phyloP scores from a whole-genome alignment of 2,113 vertebrate species.

The Tragelaphus strepsiceros region DNA sequence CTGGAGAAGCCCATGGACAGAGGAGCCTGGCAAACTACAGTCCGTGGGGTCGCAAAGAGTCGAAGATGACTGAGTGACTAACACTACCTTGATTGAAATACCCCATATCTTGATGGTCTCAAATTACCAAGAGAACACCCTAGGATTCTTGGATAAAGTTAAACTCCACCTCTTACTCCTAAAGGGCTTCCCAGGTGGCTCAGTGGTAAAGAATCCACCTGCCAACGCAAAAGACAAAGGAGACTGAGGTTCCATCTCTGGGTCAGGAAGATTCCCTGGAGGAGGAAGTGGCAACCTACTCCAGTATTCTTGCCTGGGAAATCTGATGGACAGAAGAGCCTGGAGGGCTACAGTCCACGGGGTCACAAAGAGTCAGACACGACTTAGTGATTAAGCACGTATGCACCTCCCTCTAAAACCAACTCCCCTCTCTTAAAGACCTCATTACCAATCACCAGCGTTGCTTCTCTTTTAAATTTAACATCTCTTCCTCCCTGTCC shows the following conservation, averaged over 20 bases:
- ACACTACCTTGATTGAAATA: neutral
- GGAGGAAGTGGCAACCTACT: neutral
- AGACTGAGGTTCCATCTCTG: neutral
- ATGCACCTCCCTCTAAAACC: neutral
- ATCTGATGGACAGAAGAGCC: neutral
- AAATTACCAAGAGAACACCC: neutral
- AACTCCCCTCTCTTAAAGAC: neutral
- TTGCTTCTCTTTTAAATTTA: neutral
- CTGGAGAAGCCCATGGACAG: neutral
- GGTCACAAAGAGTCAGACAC: neutral
- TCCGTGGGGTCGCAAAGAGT: accelerated
- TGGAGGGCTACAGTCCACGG: neutral
- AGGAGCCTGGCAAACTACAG: neutral
- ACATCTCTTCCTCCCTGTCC: neutral
- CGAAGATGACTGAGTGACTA: neutral
- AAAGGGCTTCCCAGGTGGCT: neutral
- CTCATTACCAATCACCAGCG: neutral
- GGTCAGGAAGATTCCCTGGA: neutral
- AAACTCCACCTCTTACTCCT: neutral
- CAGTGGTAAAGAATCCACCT: neutral
- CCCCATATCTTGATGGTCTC: neutral
- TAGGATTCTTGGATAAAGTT: neutral
- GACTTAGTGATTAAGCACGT: accelerated
- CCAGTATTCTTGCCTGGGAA: neutral
- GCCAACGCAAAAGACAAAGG: neutral